These are phyloP conservation scores for Lutraria lutraria DNA, from an alignment of 2,888 invertebrate species.

Conservation along the genomic window DNA sequence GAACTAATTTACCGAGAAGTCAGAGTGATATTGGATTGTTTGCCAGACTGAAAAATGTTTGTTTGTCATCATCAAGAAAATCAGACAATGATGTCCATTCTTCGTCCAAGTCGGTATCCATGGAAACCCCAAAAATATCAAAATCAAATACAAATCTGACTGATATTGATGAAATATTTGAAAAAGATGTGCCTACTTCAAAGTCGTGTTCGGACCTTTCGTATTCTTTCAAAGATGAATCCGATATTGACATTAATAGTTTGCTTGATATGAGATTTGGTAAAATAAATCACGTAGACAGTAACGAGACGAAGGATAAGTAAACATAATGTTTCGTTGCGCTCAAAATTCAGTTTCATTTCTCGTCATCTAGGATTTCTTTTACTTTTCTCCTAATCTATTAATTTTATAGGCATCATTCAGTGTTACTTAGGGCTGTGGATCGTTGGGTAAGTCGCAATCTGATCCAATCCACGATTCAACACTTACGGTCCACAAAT, in stretches of 20 bases:
- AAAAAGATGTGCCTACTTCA: slow-evolving; percentile 46
- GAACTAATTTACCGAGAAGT: slow-evolving; percentile 63
- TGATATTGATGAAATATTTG: slow-evolving; percentile 28
- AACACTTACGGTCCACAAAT: too few species aligned
- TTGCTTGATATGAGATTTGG: slow-evolving; percentile 56
- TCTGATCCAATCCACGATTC: too few species aligned
- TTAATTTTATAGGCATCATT: too few species aligned
- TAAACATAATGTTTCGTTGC: too few species aligned
- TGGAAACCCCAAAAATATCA: slow-evolving; percentile 40
- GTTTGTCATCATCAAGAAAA: slow-evolving; percentile 31
- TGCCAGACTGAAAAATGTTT: slow-evolving; percentile 58
- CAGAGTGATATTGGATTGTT: slow-evolving; percentile 72
- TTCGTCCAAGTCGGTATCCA: not conserved
- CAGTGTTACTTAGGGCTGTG: too few species aligned
- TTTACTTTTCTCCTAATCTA: too few species aligned
- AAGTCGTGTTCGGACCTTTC: slow-evolving; percentile 60
- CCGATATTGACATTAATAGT: slow-evolving; percentile 56
- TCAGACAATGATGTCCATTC: not conserved
- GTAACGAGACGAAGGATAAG: not conserved
- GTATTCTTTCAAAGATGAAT: slow-evolving; percentile 60
- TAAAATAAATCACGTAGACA: slow-evolving; percentile 14
- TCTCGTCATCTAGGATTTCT: too few species aligned
- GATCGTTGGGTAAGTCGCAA: too few species aligned
- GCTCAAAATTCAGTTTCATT: too few species aligned
- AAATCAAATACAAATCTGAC: slow-evolving; percentile 51